Conservation (phyloP, 2,888 invertebrate species). For the Cheilosia vulpina region DNA sequence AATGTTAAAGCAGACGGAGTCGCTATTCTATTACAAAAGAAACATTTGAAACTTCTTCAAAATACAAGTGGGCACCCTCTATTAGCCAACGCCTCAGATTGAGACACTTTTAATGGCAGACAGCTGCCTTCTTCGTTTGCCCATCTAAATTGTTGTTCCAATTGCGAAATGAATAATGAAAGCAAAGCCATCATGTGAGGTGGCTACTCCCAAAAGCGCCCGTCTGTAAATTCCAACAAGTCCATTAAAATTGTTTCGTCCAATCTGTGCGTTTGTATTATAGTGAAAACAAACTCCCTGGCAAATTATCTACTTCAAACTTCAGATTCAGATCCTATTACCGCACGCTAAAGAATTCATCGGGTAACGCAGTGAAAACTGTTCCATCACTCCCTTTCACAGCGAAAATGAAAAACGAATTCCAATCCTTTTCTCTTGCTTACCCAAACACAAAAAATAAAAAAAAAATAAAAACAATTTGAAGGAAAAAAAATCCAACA, state of each 20-base stretch:
- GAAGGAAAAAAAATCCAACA: slow-evolving; percentile 49
- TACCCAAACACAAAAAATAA: slow-evolving; percentile 7
- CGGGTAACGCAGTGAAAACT: slow-evolving; percentile 23
- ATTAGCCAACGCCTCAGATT: too few species aligned
- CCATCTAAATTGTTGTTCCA: too few species aligned
- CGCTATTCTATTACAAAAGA: too few species aligned
- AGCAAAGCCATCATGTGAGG: too few species aligned
- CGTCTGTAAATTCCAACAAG: neutral
- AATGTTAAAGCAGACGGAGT: too few species aligned
- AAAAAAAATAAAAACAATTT: neutral
- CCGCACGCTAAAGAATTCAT: slow-evolving; percentile 13
- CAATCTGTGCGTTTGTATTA: neutral
- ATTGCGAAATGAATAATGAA: too few species aligned
- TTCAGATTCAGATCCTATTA: neutral
- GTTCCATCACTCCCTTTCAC: slow-evolving; percentile 33
- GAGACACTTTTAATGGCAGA: too few species aligned
- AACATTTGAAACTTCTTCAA: too few species aligned
- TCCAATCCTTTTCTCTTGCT: slow-evolving; percentile 62
- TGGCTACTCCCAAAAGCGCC: neutral
- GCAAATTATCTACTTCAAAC: slow-evolving; percentile 3
- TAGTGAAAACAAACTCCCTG: neutral
- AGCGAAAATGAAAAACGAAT: slow-evolving; percentile 64
- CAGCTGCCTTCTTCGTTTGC: too few species aligned
- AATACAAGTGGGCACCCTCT: too few species aligned
- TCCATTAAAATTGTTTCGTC: neutral